Evolutionary conservation across 2,113 vertebrate species (phyloP).

Genomic region (Siniperca knerii): DNA sequence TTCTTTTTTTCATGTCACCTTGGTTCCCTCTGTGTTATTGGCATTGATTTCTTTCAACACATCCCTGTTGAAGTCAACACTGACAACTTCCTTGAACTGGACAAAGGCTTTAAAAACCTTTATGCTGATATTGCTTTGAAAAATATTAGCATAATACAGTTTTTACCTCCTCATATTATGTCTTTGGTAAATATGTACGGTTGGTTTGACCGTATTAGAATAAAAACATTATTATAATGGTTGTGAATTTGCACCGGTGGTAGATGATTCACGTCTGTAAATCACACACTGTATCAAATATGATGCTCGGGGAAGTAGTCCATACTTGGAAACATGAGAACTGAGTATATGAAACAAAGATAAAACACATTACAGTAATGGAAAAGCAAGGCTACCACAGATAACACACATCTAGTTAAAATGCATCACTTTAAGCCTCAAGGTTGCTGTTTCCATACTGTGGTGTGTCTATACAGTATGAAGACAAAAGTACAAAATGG

Average conservation of each 20-base stretch:
- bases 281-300: not conserved
- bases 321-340: not conserved
- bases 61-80: not conserved
- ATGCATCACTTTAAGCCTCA: not conserved
- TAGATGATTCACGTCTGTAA: not conserved
- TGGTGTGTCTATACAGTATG: too few species aligned
- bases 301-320: not conserved
- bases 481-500: not conserved
- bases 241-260: not conserved
- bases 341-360: not conserved
- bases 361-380: not conserved
- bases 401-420: not conserved
- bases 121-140: not conserved
- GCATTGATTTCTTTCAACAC: conserved; percentile 24
- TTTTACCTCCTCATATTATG: not conserved
- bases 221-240: not conserved
- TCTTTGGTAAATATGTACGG: not conserved
- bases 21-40: conserved; percentile 5
- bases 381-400: too few species aligned
- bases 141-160: not conserved
- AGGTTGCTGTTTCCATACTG: not conserved
- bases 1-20: conserved; percentile 1
- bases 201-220: not conserved
- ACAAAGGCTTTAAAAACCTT: not conserved
- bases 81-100: not conserved